phyloP scores from a whole-genome alignment of 2,888 invertebrate species.

The Pycnomerus fuliginosus region DNA sequence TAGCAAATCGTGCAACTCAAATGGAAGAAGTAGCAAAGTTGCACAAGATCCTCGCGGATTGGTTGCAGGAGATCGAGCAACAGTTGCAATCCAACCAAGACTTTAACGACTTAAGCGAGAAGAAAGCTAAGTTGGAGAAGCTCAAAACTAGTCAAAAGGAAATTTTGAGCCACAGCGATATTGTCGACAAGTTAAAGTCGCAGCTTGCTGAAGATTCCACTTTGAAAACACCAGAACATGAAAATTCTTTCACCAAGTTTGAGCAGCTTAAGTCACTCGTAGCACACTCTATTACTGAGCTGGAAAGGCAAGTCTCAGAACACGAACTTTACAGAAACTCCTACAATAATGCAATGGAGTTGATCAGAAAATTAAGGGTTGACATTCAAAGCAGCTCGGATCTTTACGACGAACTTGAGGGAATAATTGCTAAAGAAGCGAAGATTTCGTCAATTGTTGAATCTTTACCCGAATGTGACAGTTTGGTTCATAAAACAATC shows the following conservation, averaged over 20 bases:
- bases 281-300: conserved; percentile 64
- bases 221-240: conserved; percentile 62
- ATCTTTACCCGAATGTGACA: conserved; percentile 71
- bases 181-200: conserved; percentile 73
- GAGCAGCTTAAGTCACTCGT: conserved; percentile 68
- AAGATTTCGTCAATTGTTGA: conserved; percentile 70
- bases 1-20: conserved; percentile 73
- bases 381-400: conserved; percentile 83
- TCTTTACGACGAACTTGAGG: conserved; percentile 83
- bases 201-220: conserved; percentile 67
- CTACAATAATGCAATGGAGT: conserved; percentile 79
- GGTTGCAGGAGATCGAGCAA: conserved; percentile 86
- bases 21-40: conserved; percentile 86
- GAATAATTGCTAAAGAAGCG: conserved; percentile 72
- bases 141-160: conserved; percentile 81
- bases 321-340: conserved; percentile 86
- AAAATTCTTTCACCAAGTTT: conserved; percentile 69
- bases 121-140: conserved; percentile 85
- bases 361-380: conserved; percentile 78
- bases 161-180: conserved; percentile 74
- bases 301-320: conserved; percentile 80
- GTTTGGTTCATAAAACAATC: conserved; percentile 70
- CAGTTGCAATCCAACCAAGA: conserved; percentile 75
- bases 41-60: conserved; percentile 77
- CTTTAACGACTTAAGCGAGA: conserved; percentile 85